Evolutionary conservation across 2,888 invertebrate species (phyloP).

Genomic region (Exephanes ischioxanthus): DNA sequence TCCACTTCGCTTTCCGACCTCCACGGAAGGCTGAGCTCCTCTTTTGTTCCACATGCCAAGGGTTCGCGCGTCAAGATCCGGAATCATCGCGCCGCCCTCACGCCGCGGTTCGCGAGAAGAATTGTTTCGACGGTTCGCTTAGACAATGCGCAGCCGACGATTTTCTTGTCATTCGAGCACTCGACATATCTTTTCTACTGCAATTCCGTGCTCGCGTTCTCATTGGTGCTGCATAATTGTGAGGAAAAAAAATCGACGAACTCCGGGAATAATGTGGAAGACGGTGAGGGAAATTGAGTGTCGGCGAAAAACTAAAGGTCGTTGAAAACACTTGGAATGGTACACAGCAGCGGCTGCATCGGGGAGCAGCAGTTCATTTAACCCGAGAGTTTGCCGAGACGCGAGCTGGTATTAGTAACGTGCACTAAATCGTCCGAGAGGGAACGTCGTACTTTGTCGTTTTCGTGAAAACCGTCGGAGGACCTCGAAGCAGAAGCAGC

Average conservation of each 20-base stretch:
- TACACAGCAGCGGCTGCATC: conserved; percentile 30
- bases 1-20: neutral
- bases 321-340: conserved; percentile 12
- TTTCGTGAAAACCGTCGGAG: conserved; percentile 62
- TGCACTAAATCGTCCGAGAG: conserved; percentile 66
- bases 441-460: conserved; percentile 67
- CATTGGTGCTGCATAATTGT: neutral
- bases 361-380: conserved; percentile 58
- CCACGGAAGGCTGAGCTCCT: conserved; percentile 7
- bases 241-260: no score
- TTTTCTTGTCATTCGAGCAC: neutral
- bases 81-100: conserved; percentile 28
- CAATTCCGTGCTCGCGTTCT: neutral
- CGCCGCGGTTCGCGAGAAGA: conserved; percentile 7
- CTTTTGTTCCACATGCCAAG: conserved; percentile 15
- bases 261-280: no score
- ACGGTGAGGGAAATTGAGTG: neutral
- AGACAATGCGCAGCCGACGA: conserved; percentile 17
- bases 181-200: neutral
- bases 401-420: conserved; percentile 47
- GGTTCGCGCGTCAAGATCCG: conserved; percentile 26
- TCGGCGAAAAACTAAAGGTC: conserved; percentile 15
- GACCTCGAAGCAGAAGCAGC: conserved; percentile 56
- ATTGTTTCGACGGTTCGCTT: conserved; percentile 1
- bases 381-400: conserved; percentile 58